A percentile compares a stretch with the other conserved stretches of the same genome.
Evolutionary conservation across 2,797 vertebrate genomes (phyloP).

Genomic region (Neosilurus hyrtlii): DNA sequence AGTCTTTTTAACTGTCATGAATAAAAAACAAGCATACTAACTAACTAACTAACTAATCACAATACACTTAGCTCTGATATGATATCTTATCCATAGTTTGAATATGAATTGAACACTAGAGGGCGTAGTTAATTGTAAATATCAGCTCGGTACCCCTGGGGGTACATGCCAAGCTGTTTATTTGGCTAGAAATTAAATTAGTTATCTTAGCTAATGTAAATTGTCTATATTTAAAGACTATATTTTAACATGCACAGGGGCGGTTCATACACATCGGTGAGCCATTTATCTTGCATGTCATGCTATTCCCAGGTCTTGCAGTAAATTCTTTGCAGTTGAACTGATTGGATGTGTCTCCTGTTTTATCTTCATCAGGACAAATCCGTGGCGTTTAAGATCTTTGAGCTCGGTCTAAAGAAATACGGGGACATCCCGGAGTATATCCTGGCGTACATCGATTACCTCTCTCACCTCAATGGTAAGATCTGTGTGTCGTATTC

Average conservation of each 20-base stretch:
- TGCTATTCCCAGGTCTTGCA: not conserved
- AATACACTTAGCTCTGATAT: not conserved
- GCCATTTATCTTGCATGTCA: not conserved
- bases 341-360: not conserved
- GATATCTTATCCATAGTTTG: not conserved
- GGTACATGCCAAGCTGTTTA: not conserved
- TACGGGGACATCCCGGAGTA: conserved; percentile 99
- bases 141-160: not conserved
- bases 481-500: conserved; percentile 35
- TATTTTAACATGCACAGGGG: no score
- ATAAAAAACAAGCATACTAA: no score
- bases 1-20: not conserved
- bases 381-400: conserved; percentile 99
- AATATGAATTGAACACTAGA: not conserved
- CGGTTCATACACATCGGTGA: not conserved
- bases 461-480: conserved; percentile 98
- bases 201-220: no score
- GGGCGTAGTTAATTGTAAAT: not conserved
- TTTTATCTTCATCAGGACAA: conserved; percentile 81
- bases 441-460: conserved; percentile 97
- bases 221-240: no score
- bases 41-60: no score
- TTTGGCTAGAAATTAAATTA: not conserved
- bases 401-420: conserved; percentile 98
- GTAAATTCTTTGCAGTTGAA: not conserved